A percentile compares a stretch with the other conserved stretches of the same genome.
phyloP scores from a whole-genome alignment of 2,888 invertebrate species.

The Agonopterix subpropinquella region DNA sequence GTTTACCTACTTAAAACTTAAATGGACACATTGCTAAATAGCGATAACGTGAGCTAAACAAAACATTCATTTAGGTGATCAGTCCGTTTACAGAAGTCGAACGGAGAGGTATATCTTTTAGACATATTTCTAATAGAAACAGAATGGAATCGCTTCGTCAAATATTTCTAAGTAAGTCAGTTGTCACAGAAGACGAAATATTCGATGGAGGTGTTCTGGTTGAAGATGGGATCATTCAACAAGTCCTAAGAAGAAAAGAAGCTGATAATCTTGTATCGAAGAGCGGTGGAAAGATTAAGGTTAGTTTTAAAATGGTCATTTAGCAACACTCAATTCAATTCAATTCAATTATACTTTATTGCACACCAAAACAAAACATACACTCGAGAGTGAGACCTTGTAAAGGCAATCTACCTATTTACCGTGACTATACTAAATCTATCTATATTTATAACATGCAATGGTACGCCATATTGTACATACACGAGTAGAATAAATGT shows the following conservation, averaged over 20 bases:
- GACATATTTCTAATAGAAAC: background rate
- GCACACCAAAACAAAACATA: no score
- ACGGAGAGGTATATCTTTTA: slow-evolving; percentile 11
- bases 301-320: slow-evolving; percentile 24
- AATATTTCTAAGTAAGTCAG: slow-evolving; percentile 60
- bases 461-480: no score
- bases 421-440: no score
- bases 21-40: no score
- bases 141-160: slow-evolving; percentile 21
- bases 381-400: no score
- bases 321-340: no score
- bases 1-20: no score
- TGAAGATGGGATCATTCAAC: slow-evolving; percentile 74
- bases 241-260: slow-evolving; percentile 63
- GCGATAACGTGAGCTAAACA: no score
- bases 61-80: background rate
- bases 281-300: slow-evolving; percentile 68
- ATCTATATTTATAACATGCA: no score
- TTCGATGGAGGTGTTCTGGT: slow-evolving; percentile 78
- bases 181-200: slow-evolving; percentile 71
- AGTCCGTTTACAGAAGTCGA: slow-evolving; percentile 20
- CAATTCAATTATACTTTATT: no score
- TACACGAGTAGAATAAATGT: no score
- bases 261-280: slow-evolving; percentile 62
- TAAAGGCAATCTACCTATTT: no score